Evolutionary conservation across 2,113 vertebrate species (phyloP).

Genomic region (Pedetes capensis): DNA sequence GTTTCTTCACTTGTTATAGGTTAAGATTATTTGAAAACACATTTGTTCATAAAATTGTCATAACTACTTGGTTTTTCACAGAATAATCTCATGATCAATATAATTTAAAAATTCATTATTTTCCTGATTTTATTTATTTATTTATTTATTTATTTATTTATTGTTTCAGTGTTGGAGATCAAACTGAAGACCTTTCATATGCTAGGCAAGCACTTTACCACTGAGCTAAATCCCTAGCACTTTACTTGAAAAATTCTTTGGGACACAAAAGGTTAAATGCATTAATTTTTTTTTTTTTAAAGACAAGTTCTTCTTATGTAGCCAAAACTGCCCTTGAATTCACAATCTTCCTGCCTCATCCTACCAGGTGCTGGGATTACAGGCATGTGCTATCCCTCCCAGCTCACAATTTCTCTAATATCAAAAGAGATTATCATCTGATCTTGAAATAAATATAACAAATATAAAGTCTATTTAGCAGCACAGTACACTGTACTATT

Average conservation of each 20-base stretch:
- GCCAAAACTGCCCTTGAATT: neutral
- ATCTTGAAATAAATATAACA: neutral
- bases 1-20: conserved; percentile 38
- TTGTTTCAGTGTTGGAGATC: too few relatives aligned
- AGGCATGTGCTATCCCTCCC: neutral
- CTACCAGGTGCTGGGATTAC: neutral
- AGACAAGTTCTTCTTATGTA: neutral
- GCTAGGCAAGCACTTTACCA: too few relatives aligned
- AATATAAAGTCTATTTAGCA: neutral
- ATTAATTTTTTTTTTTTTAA: neutral
- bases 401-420: neutral
- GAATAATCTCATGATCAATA: neutral
- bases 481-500: neutral
- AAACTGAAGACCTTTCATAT: too few relatives aligned
- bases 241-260: neutral
- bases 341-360: neutral
- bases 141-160: too few relatives aligned
- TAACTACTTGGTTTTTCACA: neutral
- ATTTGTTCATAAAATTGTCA: neutral
- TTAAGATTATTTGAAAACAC: conserved; percentile 49
- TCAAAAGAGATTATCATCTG: neutral
- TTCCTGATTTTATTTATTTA: too few relatives aligned
- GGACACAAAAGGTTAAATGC: neutral
- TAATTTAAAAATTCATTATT: neutral
- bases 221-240: too few relatives aligned